Percentiles rank a stretch among this genome's conserved stretches.
These are phyloP conservation scores for Rhinophrynus dorsalis DNA, from an alignment of 2,797 vertebrate genomes.

Conservation along the genomic window DNA sequence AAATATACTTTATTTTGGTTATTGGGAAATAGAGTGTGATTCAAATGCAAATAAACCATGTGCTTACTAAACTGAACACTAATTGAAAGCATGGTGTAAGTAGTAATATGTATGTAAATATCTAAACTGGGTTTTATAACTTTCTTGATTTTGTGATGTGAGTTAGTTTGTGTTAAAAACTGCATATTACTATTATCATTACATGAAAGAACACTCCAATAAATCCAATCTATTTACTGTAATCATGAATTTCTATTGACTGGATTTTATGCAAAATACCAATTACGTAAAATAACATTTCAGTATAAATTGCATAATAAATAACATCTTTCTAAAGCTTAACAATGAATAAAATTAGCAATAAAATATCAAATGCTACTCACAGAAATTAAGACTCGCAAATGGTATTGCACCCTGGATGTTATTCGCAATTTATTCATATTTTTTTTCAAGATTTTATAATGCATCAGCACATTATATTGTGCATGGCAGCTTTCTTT, in stretches of 20 bases:
- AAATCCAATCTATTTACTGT: neutral
- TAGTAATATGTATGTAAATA: too few relatives aligned
- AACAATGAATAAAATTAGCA: constrained; percentile 1
- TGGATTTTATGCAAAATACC: neutral
- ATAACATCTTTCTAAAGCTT: neutral
- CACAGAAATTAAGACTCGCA: neutral
- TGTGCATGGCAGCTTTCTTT: too few relatives aligned
- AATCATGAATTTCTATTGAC: neutral
- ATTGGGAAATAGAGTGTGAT: too few relatives aligned
- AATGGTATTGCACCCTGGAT: neutral
- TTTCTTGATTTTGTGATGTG: neutral
- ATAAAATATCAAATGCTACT: neutral
- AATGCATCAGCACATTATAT: neutral
- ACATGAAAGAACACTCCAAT: neutral
- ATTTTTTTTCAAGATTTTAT: neutral
- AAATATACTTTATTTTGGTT: too few relatives aligned
- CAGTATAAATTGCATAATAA: neutral
- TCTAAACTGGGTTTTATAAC: too few relatives aligned
- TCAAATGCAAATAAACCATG: too few relatives aligned
- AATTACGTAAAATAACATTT: neutral
- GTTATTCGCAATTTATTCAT: neutral
- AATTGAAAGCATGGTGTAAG: too few relatives aligned
- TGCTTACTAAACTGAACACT: too few relatives aligned
- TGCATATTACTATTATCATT: neutral
- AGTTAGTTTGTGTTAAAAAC: neutral